These are phyloP conservation scores for Teleogryllus oceanicus DNA, from an alignment of 2,888 invertebrate species.

Conservation along the genomic window DNA sequence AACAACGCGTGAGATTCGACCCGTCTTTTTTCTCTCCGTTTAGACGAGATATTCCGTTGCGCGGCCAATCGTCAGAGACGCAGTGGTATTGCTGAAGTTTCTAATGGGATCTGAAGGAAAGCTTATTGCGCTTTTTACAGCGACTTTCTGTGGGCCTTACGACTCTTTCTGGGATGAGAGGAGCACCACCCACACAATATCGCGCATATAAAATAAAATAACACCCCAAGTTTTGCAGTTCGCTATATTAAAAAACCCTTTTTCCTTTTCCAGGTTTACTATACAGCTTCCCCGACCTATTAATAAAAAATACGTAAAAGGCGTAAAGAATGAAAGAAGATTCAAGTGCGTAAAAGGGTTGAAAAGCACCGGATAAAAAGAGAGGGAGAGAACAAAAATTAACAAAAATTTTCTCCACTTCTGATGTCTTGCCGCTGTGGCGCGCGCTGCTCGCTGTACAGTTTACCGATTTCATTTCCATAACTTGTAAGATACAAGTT, in stretches of 20 bases:
- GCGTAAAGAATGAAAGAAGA: constrained; percentile 18
- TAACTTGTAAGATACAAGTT: constrained; percentile 18
- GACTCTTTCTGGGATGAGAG: background rate
- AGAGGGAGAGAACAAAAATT: background rate
- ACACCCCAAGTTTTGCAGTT: constrained; percentile 7
- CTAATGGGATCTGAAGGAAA: background rate
- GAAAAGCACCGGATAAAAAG: background rate
- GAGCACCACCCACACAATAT: background rate
- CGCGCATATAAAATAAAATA: constrained; percentile 18
- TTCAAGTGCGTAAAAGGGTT: background rate
- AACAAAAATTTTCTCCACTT: constrained; percentile 11
- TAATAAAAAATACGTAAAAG: background rate
- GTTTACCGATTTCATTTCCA: constrained; percentile 12
- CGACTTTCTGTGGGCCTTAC: background rate
- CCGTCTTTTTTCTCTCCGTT: background rate
- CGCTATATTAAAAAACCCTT: background rate
- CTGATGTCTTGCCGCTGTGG: background rate
- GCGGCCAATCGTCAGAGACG: background rate
- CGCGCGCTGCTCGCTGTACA: background rate
- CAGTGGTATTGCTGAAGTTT: constrained; percentile 7
- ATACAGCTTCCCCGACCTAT: background rate
- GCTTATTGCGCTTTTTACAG: background rate
- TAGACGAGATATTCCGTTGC: background rate
- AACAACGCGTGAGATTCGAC: too few relatives aligned
- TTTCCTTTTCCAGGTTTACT: constrained; percentile 6